phyloP scores from a whole-genome alignment of 1,140 invertebrate genomes.

The Drosophila micromelanica region DNA sequence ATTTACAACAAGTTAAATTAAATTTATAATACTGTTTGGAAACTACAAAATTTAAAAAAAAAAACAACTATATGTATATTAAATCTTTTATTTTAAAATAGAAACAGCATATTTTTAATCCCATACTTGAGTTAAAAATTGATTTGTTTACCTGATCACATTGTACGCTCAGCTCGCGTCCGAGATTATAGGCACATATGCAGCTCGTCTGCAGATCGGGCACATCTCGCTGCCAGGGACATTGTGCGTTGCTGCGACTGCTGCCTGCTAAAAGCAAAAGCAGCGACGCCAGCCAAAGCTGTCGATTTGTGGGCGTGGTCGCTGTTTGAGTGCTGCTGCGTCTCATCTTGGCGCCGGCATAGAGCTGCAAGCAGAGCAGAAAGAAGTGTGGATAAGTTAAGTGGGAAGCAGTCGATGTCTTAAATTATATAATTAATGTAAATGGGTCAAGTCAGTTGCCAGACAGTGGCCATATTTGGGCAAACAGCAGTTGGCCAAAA shows the following conservation, averaged over 20 bases:
- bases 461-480: background rate
- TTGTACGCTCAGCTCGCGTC: constrained; percentile 93
- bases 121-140: no score
- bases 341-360: constrained; percentile 79
- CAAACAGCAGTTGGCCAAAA: background rate
- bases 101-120: no score
- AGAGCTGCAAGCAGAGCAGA: constrained; percentile 55
- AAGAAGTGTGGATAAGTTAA: background rate
- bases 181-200: constrained; percentile 93
- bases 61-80: no score
- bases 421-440: constrained; percentile 67
- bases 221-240: constrained; percentile 92
- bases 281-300: constrained; percentile 40
- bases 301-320: constrained; percentile 51
- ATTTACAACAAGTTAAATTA: no score
- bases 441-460: no score
- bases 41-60: no score
- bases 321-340: constrained; percentile 49
- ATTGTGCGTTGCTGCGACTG: constrained; percentile 86
- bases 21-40: no score
- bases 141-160: constrained; percentile 89
- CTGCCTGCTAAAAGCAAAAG: constrained; percentile 35
- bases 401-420: constrained; percentile 31
- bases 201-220: constrained; percentile 92
- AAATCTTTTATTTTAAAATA: no score